Evolutionary conservation across 2,113 vertebrate genomes (phyloP), one percentile per base, ranked within the genome.

Genomic region (Meleagris gallopavo): DNA sequence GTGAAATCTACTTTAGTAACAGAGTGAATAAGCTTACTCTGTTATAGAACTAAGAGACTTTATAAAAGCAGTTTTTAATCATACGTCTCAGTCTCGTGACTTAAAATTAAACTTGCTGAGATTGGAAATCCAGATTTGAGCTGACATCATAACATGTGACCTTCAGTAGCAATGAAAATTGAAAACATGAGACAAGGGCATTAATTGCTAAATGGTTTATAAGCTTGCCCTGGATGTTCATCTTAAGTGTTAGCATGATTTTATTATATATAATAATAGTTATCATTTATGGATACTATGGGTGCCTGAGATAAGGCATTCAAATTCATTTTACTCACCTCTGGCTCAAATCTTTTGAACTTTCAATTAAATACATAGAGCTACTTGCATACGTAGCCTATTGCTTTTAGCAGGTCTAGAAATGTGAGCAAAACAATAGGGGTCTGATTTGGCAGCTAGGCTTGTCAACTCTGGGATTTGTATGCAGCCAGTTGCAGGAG

Each of bases 91-190:
- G 24, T 78, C 89, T 77, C 24, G 34, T 93, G 80, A 92, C 86
- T 94, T 77, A 65, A 85, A 93, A 85, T 96, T 89, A 74, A 74
- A 90, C 86, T 94, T 89, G 4, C 62, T 88, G 65, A 88, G 83
- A 88, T 87, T 86, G 43, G 55, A 91, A 94, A 83, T 84, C 85
- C 90, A 90, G 86, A 91, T 89, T 95, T 60, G 82, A 88, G 67
- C 67, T 92, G 92, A 94, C 83, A 92, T 95, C 86, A 80, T 90
- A 89, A 86, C 55, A 73, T 82, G 85, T 32, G 70, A 94, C 77
- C 64, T 88, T 22, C 80, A 71, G 76, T 81, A 86, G 73, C 80
- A 90, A 43, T 67, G 87, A 86, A 95, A 96, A 96, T 80, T 94
- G 90, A 89, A 90, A 94, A 89, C 79, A 69, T 75, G 76, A 95